These are phyloP conservation scores for Ypsolopha scabrella DNA, from an alignment of 2,888 invertebrate species.

Conservation along the genomic window DNA sequence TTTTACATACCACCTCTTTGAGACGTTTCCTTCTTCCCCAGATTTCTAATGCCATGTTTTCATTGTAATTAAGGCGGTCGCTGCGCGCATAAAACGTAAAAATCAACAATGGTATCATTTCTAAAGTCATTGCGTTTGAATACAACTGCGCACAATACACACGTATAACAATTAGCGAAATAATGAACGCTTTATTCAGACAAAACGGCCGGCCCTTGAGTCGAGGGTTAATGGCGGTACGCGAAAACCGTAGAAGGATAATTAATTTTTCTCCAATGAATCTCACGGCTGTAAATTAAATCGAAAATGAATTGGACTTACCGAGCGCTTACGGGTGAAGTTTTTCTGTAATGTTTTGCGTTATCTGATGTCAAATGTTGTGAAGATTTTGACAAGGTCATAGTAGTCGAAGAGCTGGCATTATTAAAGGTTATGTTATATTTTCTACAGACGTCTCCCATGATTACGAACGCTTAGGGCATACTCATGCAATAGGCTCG, in stretches of 20 bases:
- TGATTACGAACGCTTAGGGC: too few relatives aligned
- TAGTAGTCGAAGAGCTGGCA: too few relatives aligned
- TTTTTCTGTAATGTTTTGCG: not conserved
- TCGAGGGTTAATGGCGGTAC: not conserved
- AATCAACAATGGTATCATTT: slow-evolving; percentile 13
- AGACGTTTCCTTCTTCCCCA: not conserved
- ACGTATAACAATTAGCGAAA: slow-evolving; percentile 13
- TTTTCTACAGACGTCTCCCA: too few relatives aligned
- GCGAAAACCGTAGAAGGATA: not conserved
- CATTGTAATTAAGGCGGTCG: not conserved
- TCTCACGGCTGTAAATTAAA: not conserved
- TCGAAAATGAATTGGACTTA: not conserved
- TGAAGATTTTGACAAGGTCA: too few relatives aligned
- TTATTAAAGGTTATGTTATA: too few relatives aligned
- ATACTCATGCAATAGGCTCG: too few relatives aligned
- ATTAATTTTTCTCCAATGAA: not conserved
- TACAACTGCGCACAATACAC: slow-evolving; percentile 9
- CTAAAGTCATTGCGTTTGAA: slow-evolving; percentile 12
- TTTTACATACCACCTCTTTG: too few relatives aligned
- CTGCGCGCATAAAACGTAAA: not conserved
- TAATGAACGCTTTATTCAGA: slow-evolving; percentile 7
- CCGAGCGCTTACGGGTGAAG: not conserved
- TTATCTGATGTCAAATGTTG: too few relatives aligned
- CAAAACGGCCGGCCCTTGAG: not conserved
- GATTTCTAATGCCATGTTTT: not conserved